Base-by-base conservation (phyloP, 2,113 vertebrate species). In the Probosciger aterrimus region DNA sequence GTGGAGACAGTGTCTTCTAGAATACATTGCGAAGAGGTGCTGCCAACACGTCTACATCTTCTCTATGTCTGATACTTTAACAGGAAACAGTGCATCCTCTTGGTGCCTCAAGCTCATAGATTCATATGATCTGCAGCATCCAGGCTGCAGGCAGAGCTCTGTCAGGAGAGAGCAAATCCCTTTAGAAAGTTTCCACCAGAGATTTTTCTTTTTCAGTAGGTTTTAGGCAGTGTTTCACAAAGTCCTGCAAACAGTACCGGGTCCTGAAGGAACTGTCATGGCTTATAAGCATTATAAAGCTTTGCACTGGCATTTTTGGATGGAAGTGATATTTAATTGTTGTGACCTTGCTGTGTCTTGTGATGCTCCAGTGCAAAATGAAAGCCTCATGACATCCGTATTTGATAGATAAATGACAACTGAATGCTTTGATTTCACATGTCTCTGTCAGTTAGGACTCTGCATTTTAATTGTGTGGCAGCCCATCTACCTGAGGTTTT, bases 271-370 rank as follows among this genome's bases (percentile, higher is more conserved):
- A 91, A 28, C 81, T 95, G 89, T 65, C 86, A 52, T 49, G 71
- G 75, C 85, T 94, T 82, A 80, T 93, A 41, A 94, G 37, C 4
- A 0, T 77, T 88, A 41, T 0, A 1, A 37, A 74, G 89, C 63
- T 82, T 93, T 77, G 49, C 30, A 35, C 63, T 96, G 85, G 74
- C 79, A 59, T 90, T 91, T 96, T 90, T 78, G 67, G 79, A 55
- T 85, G 67, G 81, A 87, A 94, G 65, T 94, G 94, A 85, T 87
- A 86, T 96, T 94, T 94, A 91, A 90, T 88, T 91, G 57, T 73
- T 82, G 53, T 94, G 93, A 95, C 94, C 93, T 95, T 93, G 84
- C 74, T 87, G 52, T 64, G 68, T 53, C 87, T 85, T 94, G 59
- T 90, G 93, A 90, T 96, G 90, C 80, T 88, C 67, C 75, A 57